Conservation (phyloP, 2,113 vertebrate genomes). For the Speoplatyrhinus poulsoni region DNA sequence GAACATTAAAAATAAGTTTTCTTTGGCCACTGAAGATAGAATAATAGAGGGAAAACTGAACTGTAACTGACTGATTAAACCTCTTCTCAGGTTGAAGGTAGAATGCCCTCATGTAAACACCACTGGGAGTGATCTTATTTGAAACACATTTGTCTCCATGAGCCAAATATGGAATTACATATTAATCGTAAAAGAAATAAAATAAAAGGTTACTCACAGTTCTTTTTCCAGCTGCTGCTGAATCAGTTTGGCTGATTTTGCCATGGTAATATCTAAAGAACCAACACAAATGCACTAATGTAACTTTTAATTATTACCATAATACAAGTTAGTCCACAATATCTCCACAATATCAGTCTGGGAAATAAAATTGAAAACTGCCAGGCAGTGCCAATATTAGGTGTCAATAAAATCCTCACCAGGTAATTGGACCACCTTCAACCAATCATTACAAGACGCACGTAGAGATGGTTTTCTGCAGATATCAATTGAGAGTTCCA, state of each 20-base stretch:
- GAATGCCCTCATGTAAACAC: no score
- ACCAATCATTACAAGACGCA: not conserved
- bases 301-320: not conserved
- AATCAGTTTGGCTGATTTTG: slow-evolving; percentile 95
- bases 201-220: slow-evolving; percentile 80
- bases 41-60: not conserved
- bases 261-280: slow-evolving; percentile 87
- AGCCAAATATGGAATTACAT: not conserved
- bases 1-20: no score
- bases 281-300: slow-evolving; percentile 11
- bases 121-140: no score
- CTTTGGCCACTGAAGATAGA: no score
- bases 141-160: no score
- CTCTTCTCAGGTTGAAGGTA: no score
- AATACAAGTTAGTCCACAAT: not conserved
- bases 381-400: no score
- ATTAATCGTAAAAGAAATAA: not conserved
- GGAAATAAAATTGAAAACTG: no score
- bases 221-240: slow-evolving; percentile 96
- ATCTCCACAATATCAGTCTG: no score
- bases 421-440: no score
- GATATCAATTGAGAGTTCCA: no score
- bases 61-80: not conserved
- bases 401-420: no score
- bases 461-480: not conserved